phyloP scores from a whole-genome alignment of 2,797 vertebrate genomes.

The Urophycis tenuis region DNA sequence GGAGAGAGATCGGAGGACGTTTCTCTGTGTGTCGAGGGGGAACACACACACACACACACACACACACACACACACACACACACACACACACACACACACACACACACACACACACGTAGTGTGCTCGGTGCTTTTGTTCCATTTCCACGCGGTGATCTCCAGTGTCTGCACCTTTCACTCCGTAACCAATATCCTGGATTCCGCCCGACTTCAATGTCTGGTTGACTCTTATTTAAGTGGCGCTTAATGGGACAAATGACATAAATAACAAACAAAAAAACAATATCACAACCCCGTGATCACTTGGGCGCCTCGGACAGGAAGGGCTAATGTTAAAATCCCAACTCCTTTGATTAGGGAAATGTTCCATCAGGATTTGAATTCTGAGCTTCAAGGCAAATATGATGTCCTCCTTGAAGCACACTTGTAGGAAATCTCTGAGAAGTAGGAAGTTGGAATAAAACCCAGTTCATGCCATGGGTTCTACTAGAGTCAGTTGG shows the following conservation, averaged over 20 bases:
- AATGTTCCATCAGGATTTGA: background rate
- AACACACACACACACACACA: too few relatives aligned
- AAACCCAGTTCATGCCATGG: background rate
- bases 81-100: too few relatives aligned
- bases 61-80: too few relatives aligned
- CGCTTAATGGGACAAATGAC: background rate
- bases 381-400: background rate
- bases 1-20: background rate
- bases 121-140: background rate
- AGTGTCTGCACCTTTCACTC: too few relatives aligned
- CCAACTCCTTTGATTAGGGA: background rate
- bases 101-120: background rate
- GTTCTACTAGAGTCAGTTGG: background rate
- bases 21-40: background rate
- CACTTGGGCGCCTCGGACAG: background rate
- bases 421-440: background rate
- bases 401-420: background rate
- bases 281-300: background rate
- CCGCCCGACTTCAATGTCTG: background rate
- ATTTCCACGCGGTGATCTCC: background rate
- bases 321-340: background rate
- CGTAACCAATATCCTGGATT: background rate
- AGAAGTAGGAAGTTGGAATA: background rate
- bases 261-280: too few relatives aligned
- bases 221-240: background rate